phyloP scores from a whole-genome alignment of 2,797 vertebrate genomes.

The Brachymystax lenok region DNA sequence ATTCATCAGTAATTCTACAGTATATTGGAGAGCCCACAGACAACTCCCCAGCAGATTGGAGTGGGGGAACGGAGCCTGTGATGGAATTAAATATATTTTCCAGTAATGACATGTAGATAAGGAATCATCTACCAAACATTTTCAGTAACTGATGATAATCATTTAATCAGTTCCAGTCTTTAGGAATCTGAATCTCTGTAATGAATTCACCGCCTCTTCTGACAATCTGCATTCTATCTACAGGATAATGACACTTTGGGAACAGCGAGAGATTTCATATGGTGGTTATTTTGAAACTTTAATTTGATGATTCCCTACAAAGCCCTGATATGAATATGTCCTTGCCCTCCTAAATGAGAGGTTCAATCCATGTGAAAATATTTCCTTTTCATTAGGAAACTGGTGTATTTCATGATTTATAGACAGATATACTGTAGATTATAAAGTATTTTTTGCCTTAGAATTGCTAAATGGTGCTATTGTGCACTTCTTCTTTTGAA shows the following conservation, averaged over 20 bases:
- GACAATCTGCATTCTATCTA: slow-evolving; percentile 60
- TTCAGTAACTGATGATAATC: slow-evolving; percentile 62
- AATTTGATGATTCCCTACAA: background rate
- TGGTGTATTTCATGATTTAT: background rate
- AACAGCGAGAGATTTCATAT: slow-evolving; percentile 47
- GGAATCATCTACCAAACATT: slow-evolving; percentile 50
- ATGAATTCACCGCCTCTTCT: slow-evolving; percentile 69
- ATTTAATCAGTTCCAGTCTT: slow-evolving; percentile 54
- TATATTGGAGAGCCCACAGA: slow-evolving; percentile 14
- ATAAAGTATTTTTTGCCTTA: background rate
- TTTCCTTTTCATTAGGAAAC: background rate
- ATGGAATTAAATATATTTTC: slow-evolving; percentile 61
- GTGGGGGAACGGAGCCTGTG: slow-evolving; percentile 21
- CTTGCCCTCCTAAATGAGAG: background rate
- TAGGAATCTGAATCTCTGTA: slow-evolving; percentile 62
- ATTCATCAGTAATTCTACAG: background rate
- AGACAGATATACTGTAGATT: background rate
- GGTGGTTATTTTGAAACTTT: background rate
- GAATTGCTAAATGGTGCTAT: background rate
- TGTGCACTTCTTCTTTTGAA: background rate
- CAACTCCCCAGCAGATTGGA: background rate
- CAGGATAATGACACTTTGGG: slow-evolving; percentile 41
- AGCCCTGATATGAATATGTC: background rate
- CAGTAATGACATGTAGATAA: slow-evolving; percentile 68
- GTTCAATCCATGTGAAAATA: background rate